phyloP scores from a whole-genome alignment of 1,140 invertebrate genomes.

The Pemphigus obesinymphae region DNA sequence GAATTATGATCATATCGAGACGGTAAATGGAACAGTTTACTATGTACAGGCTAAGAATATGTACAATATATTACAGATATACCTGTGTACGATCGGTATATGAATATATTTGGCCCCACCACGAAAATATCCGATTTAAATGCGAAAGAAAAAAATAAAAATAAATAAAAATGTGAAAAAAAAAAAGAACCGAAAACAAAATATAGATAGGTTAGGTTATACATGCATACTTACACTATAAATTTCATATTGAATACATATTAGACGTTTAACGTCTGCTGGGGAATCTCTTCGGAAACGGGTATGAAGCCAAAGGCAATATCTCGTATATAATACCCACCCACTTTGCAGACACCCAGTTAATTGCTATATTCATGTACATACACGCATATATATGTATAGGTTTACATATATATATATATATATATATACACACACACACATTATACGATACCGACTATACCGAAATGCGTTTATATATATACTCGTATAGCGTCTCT shows the following conservation, averaged over 20 bases:
- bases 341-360: slow-evolving; percentile 40
- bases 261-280: slow-evolving; percentile 26
- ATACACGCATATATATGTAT: neutral
- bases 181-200: neutral
- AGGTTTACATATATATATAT: no score
- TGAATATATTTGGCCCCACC: neutral
- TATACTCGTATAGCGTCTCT: neutral
- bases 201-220: no score
- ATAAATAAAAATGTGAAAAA: neutral
- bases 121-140: neutral
- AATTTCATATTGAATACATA: slow-evolving; percentile 19
- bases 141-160: neutral
- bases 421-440: neutral
- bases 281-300: slow-evolving; percentile 11
- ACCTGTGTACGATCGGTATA: no score
- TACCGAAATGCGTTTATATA: neutral
- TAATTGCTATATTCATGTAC: slow-evolving; percentile 35
- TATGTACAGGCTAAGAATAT: no score
- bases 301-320: neutral
- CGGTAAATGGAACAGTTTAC: no score
- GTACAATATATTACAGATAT: no score
- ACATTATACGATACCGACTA: neutral
- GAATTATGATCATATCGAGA: no score
- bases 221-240: no score
- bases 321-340: slow-evolving; percentile 1